Conservation (phyloP, 2,888 invertebrate genomes). For the Allygus modestus region DNA sequence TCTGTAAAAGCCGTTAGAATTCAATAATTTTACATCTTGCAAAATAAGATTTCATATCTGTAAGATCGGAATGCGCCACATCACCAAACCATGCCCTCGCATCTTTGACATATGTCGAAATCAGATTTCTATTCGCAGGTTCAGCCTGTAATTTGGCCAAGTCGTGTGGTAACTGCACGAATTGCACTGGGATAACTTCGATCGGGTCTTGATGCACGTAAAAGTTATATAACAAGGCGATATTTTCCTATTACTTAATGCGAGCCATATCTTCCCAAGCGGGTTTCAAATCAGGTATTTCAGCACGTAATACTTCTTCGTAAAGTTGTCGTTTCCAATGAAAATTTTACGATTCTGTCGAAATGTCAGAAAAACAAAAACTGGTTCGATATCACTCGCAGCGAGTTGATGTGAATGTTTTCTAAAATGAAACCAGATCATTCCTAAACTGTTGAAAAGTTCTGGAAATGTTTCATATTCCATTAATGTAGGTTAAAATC, state of each 20-base stretch:
- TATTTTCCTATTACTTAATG: neutral
- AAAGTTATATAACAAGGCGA: neutral
- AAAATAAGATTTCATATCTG: neutral
- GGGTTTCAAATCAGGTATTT: neutral
- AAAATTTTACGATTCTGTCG: neutral
- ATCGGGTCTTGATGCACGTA: neutral
- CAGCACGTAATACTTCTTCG: neutral
- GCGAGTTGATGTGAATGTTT: neutral
- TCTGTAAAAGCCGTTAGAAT: no score
- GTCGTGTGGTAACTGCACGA: neutral
- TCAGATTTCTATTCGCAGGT: neutral
- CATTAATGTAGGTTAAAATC: no score
- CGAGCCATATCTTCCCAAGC: neutral
- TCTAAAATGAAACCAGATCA: no score
- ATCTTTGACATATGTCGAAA: conserved; percentile 37
- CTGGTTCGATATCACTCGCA: neutral
- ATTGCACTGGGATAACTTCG: neutral
- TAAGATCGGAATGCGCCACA: neutral
- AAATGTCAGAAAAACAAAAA: neutral
- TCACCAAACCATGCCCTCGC: neutral
- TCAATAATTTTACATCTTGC: no score
- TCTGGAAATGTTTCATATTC: no score
- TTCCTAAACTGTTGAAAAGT: no score
- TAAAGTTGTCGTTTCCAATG: neutral
- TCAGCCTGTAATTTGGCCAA: neutral